A percentile compares a stretch with the other conserved stretches of the same genome.
phyloP scores from a whole-genome alignment of 2,888 invertebrate genomes.

The Parnassius apollo region DNA sequence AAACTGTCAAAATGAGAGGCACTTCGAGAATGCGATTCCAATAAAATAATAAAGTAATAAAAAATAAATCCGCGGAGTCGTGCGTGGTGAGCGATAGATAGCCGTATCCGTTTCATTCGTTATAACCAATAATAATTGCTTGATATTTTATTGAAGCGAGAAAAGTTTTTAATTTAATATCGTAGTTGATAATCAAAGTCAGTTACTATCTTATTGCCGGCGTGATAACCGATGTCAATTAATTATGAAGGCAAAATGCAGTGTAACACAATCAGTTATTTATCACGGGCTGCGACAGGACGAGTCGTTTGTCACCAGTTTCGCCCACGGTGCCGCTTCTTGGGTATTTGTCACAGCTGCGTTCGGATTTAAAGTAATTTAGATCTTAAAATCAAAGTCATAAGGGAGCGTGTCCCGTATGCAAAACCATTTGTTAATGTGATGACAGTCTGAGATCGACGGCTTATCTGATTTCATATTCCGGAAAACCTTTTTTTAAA shows the following conservation, averaged over 20 bases:
- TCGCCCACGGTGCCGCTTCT: conserved; percentile 71
- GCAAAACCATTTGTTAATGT: conserved; percentile 51
- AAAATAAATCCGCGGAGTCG: conserved; percentile 57
- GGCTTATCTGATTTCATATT: conserved; percentile 72
- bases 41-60: conserved; percentile 73
- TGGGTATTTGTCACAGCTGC: conserved; percentile 63
- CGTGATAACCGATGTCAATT: conserved; percentile 71
- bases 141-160: conserved; percentile 49
- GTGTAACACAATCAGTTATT: conserved; percentile 79
- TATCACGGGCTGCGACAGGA: conserved; percentile 73
- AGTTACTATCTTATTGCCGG: conserved; percentile 50
- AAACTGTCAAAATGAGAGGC: conserved; percentile 69
- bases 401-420: conserved; percentile 18
- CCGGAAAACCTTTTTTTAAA: conserved; percentile 62
- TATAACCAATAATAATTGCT: conserved; percentile 49
- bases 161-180: conserved; percentile 50
- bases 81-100: conserved; percentile 53
- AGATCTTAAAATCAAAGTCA: conserved; percentile 18
- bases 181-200: conserved; percentile 49
- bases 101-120: conserved; percentile 48
- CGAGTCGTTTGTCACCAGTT: conserved; percentile 75
- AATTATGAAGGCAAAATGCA: conserved; percentile 75
- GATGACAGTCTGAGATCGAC: conserved; percentile 70
- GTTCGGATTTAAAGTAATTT: conserved; percentile 17
- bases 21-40: conserved; percentile 62